phyloP scores from a whole-genome alignment of 2,888 invertebrate genomes.

The Gisinianus flammeolus region DNA sequence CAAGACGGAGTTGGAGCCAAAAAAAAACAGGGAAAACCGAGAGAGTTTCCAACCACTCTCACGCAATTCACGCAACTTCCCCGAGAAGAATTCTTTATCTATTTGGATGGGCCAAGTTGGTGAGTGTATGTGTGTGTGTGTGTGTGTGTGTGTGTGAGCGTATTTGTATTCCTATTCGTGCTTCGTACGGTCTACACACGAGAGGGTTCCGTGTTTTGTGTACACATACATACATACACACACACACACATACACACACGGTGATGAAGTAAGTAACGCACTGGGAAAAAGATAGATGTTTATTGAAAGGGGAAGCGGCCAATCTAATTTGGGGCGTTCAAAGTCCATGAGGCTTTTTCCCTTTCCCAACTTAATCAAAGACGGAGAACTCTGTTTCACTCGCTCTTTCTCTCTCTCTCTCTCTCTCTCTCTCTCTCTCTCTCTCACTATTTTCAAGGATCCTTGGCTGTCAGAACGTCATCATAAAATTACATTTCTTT shows the following conservation, averaged over 20 bases:
- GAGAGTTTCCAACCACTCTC: neutral
- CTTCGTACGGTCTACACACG: too few species aligned
- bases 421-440: neutral
- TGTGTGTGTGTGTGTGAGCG: too few species aligned
- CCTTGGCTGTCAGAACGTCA: constrained; percentile 16
- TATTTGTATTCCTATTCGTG: too few species aligned
- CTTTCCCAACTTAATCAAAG: constrained; percentile 35
- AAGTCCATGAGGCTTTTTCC: neutral
- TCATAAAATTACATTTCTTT: constrained; percentile 27
- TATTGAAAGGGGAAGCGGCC: constrained; percentile 37
- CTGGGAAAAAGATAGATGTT: constrained; percentile 38
- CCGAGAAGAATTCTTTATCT: too few species aligned
- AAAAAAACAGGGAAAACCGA: neutral
- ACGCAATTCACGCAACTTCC: constrained; percentile 1
- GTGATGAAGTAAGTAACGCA: constrained; percentile 30
- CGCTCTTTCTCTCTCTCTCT: neutral
- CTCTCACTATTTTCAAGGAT: neutral
- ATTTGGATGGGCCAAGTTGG: too few species aligned
- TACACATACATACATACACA: neutral
- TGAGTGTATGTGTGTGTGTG: too few species aligned
- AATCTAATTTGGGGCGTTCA: constrained; percentile 41
- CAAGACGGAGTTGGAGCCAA: neutral
- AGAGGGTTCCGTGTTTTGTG: neutral
- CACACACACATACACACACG: neutral
- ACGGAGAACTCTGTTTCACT: neutral